phyloP scores from a whole-genome alignment of 2,888 invertebrate species.

The Cosmorhoe ocellata region DNA sequence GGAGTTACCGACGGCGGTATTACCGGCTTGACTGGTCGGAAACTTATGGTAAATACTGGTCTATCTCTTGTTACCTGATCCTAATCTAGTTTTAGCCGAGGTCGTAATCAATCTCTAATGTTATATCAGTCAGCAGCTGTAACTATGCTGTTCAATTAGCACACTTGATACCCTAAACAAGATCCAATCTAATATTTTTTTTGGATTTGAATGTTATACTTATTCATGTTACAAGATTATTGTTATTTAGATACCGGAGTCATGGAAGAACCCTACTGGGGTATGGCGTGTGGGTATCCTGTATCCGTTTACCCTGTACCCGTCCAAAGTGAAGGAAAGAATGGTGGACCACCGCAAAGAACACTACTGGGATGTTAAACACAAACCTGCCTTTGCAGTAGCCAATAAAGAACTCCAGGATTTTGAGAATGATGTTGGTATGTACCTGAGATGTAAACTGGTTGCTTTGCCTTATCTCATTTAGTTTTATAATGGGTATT shows the following conservation, averaged over 20 bases:
- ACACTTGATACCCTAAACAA: too few species aligned
- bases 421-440: constrained; percentile 87
- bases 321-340: constrained; percentile 90
- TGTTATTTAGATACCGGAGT: constrained; percentile 86
- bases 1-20: constrained; percentile 86
- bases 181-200: too few species aligned
- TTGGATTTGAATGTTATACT: too few species aligned
- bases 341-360: constrained; percentile 90
- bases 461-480: too few species aligned
- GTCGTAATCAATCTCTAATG: constrained; percentile 9
- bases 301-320: constrained; percentile 93
- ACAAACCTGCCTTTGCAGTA: constrained; percentile 90
- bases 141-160: neutral
- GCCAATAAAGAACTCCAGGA: constrained; percentile 88
- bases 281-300: constrained; percentile 94
- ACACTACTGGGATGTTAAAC: constrained; percentile 92
- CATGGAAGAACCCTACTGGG: constrained; percentile 92
- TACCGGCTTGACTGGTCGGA: constrained; percentile 93
- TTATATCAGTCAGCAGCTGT: constrained; percentile 16
- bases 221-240: neutral
- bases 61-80: constrained; percentile 14
- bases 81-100: constrained; percentile 13
- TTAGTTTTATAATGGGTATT: too few species aligned
- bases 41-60: constrained; percentile 86
- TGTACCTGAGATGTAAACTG: constrained; percentile 21